Percentiles rank a stretch among this genome's conserved stretches.
Evolutionary conservation across 2,797 vertebrate genomes (phyloP).

Genomic region (Myotis myotis): DNA sequence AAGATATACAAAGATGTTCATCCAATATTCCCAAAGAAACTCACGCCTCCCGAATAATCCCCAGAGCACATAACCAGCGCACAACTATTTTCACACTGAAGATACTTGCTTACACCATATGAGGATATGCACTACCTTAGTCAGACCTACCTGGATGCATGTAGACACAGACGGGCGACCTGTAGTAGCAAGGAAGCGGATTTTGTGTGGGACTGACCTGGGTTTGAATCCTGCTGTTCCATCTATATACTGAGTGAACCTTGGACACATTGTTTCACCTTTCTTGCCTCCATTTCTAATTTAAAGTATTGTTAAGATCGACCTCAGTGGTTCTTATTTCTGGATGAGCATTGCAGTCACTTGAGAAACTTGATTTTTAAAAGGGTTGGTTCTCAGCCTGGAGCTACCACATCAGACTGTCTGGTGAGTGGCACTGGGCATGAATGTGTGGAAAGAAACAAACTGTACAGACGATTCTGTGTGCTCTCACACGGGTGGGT

Average conservation of each 20-base stretch:
- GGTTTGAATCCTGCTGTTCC: not conserved
- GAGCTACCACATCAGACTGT: not conserved
- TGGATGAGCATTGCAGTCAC: not conserved
- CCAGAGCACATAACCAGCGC: not conserved
- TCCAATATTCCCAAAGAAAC: not conserved
- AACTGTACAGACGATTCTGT: not conserved
- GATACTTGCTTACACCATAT: not conserved
- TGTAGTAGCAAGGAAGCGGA: not conserved
- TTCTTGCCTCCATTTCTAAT: not conserved
- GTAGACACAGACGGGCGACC: not conserved
- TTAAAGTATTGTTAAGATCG: not conserved
- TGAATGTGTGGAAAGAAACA: not conserved
- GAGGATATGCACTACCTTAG: rapidly evolving
- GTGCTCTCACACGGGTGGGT: not conserved
- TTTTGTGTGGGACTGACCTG: not conserved
- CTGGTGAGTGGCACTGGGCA: not conserved
- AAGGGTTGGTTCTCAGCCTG: not conserved
- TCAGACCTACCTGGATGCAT: not conserved
- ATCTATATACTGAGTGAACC: not conserved
- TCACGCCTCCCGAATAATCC: not conserved
- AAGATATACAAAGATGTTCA: not conserved
- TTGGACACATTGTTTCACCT: not conserved
- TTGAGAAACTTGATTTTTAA: not conserved
- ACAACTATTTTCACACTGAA: not conserved
- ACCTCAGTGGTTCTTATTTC: not conserved